Evolutionary conservation across 2,888 invertebrate genomes (phyloP).

Genomic region (Notocelia uddmanniana): DNA sequence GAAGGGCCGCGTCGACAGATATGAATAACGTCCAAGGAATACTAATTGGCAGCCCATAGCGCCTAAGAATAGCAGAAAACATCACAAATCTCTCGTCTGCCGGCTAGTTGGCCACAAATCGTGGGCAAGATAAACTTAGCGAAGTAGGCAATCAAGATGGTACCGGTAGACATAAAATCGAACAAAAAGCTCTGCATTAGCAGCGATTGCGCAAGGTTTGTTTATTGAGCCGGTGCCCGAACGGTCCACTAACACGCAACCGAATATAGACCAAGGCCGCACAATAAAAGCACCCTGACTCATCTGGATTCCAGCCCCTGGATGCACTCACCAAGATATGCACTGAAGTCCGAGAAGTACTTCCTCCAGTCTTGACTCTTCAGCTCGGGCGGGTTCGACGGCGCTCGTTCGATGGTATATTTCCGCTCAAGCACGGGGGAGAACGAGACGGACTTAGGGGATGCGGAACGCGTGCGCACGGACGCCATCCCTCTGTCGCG

Average conservation of each 20-base stretch:
- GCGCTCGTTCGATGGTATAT: conserved; percentile 79
- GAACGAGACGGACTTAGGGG: conserved; percentile 88
- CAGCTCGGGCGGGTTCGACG: conserved; percentile 70
- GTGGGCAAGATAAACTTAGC: conserved; percentile 15
- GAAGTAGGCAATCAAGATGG: conserved; percentile 30
- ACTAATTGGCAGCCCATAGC: conserved; percentile 43
- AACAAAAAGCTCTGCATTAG: conserved; percentile 53
- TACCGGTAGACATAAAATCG: conserved; percentile 32
- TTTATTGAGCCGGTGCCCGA: conserved; percentile 73
- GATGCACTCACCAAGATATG: conserved; percentile 80
- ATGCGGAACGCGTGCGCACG: conserved; percentile 88
- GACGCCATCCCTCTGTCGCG: conserved; percentile 82
- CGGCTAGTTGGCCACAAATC: conserved; percentile 6
- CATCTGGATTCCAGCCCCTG: conserved; percentile 61
- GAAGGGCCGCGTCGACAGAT: conserved; percentile 38
- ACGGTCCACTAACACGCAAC: conserved; percentile 78
- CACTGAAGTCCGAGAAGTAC: conserved; percentile 82
- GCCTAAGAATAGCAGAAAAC: conserved; percentile 43
- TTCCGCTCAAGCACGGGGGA: conserved; percentile 87
- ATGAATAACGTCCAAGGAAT: conserved; percentile 38
- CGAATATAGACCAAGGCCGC: conserved; percentile 81
- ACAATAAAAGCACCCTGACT: conserved; percentile 75
- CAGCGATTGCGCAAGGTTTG: conserved; percentile 76
- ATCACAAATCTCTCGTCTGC: conserved; percentile 38
- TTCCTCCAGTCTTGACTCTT: conserved; percentile 77